Evolutionary conservation across 2,113 vertebrate species (phyloP).

Genomic region (Saccopteryx bilineata): DNA sequence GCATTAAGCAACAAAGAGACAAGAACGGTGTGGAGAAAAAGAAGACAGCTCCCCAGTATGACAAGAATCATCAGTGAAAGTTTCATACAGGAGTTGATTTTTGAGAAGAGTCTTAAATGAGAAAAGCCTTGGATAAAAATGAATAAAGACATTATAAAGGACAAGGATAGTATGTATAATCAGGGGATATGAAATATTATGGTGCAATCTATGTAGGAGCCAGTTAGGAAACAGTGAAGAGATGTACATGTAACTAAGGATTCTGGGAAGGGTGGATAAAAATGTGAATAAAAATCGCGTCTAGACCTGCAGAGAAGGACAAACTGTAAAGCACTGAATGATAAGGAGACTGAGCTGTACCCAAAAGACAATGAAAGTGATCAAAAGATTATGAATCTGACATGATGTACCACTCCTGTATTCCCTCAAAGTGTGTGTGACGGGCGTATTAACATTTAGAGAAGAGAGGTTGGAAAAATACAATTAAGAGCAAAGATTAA

Average conservation of each 20-base stretch:
- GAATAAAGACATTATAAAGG: neutral
- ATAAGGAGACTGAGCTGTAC: neutral
- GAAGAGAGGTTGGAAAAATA: neutral
- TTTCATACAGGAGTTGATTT: neutral
- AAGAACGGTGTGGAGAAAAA: neutral
- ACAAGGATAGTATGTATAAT: neutral
- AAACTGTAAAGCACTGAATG: neutral
- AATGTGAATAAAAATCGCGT: neutral
- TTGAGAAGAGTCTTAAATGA: neutral
- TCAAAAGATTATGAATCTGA: neutral
- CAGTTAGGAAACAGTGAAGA: neutral
- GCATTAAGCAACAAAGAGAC: neutral
- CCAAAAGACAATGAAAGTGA: neutral
- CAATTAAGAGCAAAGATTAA: neutral
- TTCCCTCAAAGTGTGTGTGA: neutral
- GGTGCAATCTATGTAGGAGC: neutral
- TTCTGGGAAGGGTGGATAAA: neutral
- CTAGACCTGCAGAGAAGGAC: neutral
- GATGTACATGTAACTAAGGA: neutral
- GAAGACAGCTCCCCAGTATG: neutral
- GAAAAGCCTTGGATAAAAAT: neutral
- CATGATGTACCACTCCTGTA: neutral
- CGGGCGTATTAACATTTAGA: neutral
- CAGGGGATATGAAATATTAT: neutral
- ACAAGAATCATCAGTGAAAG: neutral